A percentile compares a stretch with the other conserved stretches of the same genome.
Evolutionary conservation across 2,113 vertebrate species (phyloP).

Genomic region (Rhea pennata): DNA sequence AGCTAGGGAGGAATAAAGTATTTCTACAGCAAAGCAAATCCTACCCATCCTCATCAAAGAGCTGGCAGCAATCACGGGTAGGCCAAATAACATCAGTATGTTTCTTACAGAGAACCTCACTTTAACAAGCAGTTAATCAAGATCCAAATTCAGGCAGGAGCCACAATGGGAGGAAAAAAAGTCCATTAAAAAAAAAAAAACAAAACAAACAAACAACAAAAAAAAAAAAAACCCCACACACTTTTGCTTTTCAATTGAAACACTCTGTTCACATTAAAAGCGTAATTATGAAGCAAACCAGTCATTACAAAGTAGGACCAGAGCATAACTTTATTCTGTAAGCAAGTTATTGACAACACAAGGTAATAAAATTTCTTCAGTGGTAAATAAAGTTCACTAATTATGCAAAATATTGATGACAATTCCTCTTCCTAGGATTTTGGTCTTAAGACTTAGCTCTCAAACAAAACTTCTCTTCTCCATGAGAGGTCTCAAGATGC

Average conservation of each 20-base stretch:
- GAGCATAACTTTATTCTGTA: background rate
- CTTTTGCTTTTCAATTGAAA: background rate
- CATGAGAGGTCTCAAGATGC: background rate
- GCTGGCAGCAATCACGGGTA: background rate
- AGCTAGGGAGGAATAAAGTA: background rate
- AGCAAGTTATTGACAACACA: background rate
- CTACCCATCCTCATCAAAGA: background rate
- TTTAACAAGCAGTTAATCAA: background rate
- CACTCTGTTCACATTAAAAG: background rate
- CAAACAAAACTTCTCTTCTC: background rate
- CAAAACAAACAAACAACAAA: too few relatives aligned
- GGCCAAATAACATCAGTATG: background rate
- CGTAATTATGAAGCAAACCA: background rate
- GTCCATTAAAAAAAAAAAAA: background rate
- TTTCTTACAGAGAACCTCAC: background rate
- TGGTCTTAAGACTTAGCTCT: background rate
- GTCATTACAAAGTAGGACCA: background rate
- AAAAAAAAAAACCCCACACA: background rate
- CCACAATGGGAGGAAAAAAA: background rate
- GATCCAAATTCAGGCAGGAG: background rate
- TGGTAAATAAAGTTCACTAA: background rate
- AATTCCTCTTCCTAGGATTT: background rate
- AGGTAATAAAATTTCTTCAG: background rate
- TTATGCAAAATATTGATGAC: background rate
- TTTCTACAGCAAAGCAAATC: background rate